phyloP scores from a whole-genome alignment of 64 coral and sea anemone genomes.

The Stylophora pistillata region DNA sequence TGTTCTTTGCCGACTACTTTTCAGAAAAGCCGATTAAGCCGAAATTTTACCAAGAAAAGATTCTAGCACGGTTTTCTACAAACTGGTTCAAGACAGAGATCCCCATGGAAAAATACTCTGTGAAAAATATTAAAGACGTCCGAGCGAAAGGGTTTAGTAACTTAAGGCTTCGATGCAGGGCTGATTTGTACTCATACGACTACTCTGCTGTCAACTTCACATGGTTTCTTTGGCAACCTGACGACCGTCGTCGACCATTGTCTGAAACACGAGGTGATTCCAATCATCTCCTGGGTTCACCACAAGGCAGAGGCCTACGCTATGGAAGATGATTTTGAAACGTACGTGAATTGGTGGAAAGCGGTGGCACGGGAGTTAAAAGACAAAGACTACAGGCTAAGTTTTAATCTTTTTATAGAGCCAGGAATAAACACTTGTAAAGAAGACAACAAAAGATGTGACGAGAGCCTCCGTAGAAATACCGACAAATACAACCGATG shows the following conservation, averaged over 20 bases:
- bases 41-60: not conserved
- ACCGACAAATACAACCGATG: slow-evolving; percentile 79
- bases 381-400: slow-evolving; percentile 55
- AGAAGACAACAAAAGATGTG: not conserved
- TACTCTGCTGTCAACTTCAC: slow-evolving; percentile 3
- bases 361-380: slow-evolving; percentile 52
- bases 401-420: slow-evolving; percentile 76
- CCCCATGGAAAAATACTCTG: not conserved
- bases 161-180: slow-evolving; percentile 25
- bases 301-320: slow-evolving; percentile 43
- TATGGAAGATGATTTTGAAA: too few relatives aligned
- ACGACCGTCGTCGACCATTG: slow-evolving; percentile 51
- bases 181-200: slow-evolving; percentile 15
- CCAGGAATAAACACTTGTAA: slow-evolving; percentile 46
- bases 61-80: not conserved
- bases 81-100: slow-evolving; percentile 15
- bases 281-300: slow-evolving; percentile 67
- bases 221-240: slow-evolving; percentile 39
- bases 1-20: too few relatives aligned
- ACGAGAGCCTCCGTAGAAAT: slow-evolving; percentile 51
- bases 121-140: slow-evolving; percentile 2
- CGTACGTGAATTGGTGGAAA: slow-evolving; percentile 58
- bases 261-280: slow-evolving; percentile 2
- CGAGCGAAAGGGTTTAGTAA: not conserved
- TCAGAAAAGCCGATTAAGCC: slow-evolving; percentile 3